These are phyloP conservation scores for Distichodus sexfasciatus DNA, from an alignment of 2,797 vertebrate genomes.

Conservation along the genomic window DNA sequence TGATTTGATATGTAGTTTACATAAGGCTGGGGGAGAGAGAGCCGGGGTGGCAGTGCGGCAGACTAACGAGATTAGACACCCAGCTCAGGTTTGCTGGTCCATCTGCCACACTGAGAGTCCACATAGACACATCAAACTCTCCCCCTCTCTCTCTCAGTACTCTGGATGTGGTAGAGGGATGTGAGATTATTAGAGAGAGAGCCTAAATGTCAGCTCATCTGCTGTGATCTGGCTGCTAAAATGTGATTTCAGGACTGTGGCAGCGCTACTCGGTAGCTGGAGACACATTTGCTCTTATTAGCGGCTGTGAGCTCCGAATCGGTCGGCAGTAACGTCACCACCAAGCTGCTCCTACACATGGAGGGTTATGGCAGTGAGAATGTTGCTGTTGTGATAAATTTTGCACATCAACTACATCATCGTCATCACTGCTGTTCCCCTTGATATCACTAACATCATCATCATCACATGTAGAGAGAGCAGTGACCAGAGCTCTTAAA, in stretches of 20 bases:
- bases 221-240: not conserved
- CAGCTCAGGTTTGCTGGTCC: slow-evolving; percentile 47
- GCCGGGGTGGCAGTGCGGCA: slow-evolving; percentile 32
- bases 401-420: no score
- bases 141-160: not conserved
- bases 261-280: no score
- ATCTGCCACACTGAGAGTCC: slow-evolving; percentile 42
- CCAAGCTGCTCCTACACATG: no score
- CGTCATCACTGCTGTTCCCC: no score
- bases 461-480: no score
- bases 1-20: slow-evolving; percentile 54
- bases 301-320: no score
- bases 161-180: not conserved
- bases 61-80: slow-evolving; percentile 47
- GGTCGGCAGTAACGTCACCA: no score
- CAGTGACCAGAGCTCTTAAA: no score
- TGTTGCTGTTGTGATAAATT: no score
- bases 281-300: no score
- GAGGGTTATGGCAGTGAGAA: no score
- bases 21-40: slow-evolving; percentile 27
- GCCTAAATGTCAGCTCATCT: not conserved
- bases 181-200: not conserved
- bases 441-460: no score
- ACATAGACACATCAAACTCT: not conserved
- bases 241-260: not conserved